phyloP scores from a whole-genome alignment of 2,797 vertebrate genomes.

The Peromyscus attwateri region DNA sequence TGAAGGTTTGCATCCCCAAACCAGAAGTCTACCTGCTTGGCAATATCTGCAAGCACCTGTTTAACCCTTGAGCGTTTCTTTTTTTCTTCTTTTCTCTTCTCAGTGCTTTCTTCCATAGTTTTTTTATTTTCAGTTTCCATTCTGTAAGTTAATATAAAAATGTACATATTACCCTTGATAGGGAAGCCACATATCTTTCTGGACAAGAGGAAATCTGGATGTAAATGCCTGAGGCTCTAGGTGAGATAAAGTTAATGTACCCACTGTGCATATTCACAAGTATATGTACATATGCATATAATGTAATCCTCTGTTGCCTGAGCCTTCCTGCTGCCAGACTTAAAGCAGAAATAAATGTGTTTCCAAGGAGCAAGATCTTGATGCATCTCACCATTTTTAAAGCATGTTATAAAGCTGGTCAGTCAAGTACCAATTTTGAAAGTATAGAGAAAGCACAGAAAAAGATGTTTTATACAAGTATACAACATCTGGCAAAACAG shows the following conservation, averaged over 20 bases:
- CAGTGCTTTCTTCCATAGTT: constrained; percentile 84
- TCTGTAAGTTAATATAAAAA: constrained; percentile 65
- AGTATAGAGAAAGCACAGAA: no score
- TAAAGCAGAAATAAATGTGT: neutral
- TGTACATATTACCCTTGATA: neutral
- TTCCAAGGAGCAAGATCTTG: neutral
- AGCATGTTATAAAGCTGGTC: no score
- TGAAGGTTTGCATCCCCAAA: constrained; percentile 98
- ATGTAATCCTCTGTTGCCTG: neutral
- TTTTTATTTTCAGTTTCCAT: constrained; percentile 88
- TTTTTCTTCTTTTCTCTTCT: constrained; percentile 95
- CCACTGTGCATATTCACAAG: neutral
- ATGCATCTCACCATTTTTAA: neutral
- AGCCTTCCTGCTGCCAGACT: neutral
- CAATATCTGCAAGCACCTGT: constrained; percentile 95
- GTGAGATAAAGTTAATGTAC: neutral
- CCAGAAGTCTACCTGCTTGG: constrained; percentile 99
- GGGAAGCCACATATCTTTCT: neutral
- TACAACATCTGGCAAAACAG: neutral
- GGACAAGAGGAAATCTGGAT: no score
- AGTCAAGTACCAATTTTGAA: no score
- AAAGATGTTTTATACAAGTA: neutral
- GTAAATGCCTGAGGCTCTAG: neutral
- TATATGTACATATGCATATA: neutral
- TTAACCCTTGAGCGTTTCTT: constrained; percentile 98